Percentiles rank a stretch among this genome's conserved stretches.
These are phyloP conservation scores for Danio choprae DNA, from an alignment of 2,797 vertebrate species.

Conservation along the genomic window DNA sequence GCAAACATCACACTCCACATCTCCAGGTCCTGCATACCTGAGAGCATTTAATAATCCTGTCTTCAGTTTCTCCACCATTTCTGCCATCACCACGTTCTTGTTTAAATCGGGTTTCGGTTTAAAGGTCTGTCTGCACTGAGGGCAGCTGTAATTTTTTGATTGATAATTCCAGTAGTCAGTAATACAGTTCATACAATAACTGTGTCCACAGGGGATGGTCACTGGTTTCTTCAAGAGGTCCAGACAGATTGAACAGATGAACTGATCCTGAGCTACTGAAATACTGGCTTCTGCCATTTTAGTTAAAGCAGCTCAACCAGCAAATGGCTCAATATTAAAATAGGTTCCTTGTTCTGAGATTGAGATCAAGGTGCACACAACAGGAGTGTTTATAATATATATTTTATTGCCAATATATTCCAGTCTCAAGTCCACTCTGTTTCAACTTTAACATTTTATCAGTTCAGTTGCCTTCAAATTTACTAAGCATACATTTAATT, in stretches of 20 bases:
- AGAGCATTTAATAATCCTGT: not conserved
- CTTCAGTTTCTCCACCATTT: constrained; percentile 1
- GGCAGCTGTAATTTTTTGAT: not conserved
- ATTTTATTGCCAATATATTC: not conserved
- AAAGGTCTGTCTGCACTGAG: not conserved
- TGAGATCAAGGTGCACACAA: not conserved
- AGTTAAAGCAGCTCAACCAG: not conserved
- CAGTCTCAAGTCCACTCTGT: not conserved
- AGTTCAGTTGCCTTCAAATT: no score
- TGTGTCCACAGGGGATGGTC: constrained; percentile 21
- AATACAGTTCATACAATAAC: constrained; percentile 9
- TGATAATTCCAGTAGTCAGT: not conserved
- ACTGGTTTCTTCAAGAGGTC: not conserved
- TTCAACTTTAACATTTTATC: no score
- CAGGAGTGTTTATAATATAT: not conserved
- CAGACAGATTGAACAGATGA: not conserved
- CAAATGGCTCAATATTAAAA: not conserved
- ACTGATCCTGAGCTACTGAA: not conserved
- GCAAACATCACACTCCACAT: constrained; percentile 11
- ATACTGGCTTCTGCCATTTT: not conserved
- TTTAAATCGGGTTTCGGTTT: not conserved
- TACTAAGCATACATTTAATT: no score
- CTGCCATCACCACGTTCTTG: not conserved
- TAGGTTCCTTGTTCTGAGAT: no score
- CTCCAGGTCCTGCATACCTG: not conserved